A percentile compares a stretch with the other conserved stretches of the same genome.
Conservation (phyloP, 2,888 invertebrate genomes). For the Eristalinus sepulchralis region DNA sequence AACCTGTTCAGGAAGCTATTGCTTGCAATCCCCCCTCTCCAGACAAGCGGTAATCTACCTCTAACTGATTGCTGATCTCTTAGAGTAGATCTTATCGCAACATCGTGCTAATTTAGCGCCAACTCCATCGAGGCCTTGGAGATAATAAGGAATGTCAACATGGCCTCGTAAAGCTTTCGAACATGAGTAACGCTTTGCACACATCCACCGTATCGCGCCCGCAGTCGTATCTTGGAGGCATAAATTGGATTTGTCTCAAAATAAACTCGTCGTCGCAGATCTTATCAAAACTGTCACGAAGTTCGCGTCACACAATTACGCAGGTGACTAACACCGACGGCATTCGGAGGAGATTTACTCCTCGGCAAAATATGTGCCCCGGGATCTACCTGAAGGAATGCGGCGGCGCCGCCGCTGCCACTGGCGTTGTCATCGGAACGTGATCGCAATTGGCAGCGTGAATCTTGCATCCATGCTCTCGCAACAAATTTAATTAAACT, state of each 20-base stretch:
- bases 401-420: neutral
- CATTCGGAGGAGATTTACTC: neutral
- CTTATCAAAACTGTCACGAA: neutral
- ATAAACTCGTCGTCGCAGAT: neutral
- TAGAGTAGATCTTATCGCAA: neutral
- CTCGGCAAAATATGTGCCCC: neutral
- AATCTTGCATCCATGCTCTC: neutral
- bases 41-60: neutral
- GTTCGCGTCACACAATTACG: slow-evolving; percentile 14
- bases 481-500: slow-evolving; percentile 42
- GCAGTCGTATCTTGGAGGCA: neutral
- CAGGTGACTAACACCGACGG: slow-evolving; percentile 12
- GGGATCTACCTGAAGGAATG: slow-evolving; percentile 38
- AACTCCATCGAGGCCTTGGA: neutral
- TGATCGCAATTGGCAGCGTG: neutral
- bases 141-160: neutral
- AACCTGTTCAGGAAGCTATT: neutral
- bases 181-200: neutral
- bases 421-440: neutral
- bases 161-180: neutral
- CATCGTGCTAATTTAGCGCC: neutral
- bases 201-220: neutral
- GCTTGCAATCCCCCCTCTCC: neutral
- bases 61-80: neutral
- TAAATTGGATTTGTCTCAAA: neutral